These are phyloP conservation scores for Turdus rufiventris DNA, from an alignment of 2,113 vertebrate species.

Conservation along the genomic window DNA sequence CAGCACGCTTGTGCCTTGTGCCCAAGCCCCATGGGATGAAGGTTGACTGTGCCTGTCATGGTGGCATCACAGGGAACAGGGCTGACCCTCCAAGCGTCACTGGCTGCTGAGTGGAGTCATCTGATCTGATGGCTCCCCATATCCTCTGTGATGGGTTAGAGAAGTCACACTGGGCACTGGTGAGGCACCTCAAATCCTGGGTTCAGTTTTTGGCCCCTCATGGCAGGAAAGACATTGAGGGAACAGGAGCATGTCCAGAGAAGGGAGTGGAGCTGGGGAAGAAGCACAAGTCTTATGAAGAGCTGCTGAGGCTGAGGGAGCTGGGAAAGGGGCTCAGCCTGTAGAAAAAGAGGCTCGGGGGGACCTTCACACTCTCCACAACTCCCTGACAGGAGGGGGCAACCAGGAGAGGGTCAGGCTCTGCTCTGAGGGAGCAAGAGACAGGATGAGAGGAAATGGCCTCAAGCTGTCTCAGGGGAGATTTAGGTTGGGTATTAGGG, in stretches of 20 bases:
- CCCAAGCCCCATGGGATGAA: accelerated
- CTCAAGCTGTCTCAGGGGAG: not conserved
- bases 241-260: not conserved
- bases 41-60: not conserved
- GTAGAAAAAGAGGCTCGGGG: not conserved
- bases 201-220: not conserved
- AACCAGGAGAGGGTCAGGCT: accelerated
- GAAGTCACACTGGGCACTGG: not conserved
- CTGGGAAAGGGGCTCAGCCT: not conserved
- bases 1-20: accelerated
- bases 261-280: not conserved
- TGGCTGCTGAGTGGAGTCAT: not conserved
- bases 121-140: not conserved
- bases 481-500: not conserved
- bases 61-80: not conserved
- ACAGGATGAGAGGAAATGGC: not conserved
- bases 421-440: not conserved
- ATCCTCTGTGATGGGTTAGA: not conserved
- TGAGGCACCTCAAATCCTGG: not conserved
- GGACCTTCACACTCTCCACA: accelerated
- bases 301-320: not conserved
- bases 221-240: not conserved
- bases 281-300: not conserved
- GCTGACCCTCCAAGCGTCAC: not conserved
- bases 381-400: not conserved